Evolutionary conservation across 2,888 invertebrate species (phyloP), one percentile per base, ranked within the genome.

Genomic region (Aphrophora alni): DNA sequence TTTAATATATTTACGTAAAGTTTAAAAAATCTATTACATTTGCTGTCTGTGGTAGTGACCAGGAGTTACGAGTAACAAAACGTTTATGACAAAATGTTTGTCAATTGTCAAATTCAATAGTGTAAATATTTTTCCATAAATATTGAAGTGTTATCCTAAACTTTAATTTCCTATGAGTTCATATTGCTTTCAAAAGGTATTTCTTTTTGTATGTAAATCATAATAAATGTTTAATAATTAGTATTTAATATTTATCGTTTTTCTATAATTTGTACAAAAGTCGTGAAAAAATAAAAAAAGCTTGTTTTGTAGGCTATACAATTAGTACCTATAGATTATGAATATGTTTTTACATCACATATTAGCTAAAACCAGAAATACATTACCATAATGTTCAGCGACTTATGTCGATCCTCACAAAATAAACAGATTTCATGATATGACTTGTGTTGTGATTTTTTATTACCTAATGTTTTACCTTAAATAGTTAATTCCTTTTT

Each of bases 221-320:
- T 79, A 79, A 79, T 79, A 38, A 79, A 79, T 79, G 78, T 79
- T 79, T 74, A 79, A 74, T 59, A 59, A 79, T 33, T 79, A 79
- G 78, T 79, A 59, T 74, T 69, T 79, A 78, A 78, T 78, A 79
- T 79, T 79, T 79, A 79, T 79, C 78, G 14, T 44, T 68, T 79
- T 79, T 79, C 68, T 79, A 79, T 74, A 51, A 79, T 79, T 79
- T 79, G 78, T 79, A 79, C 33, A 74, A 68, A 79, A 44, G 1
- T 21, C 2, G 59, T 59, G 14, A 59, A 59, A 59, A n/a, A 12
- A 59, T 59, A 44, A 21, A 21, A 59, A 59, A n/a, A 59, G 59
- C 59, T 59, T 59, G 59, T n/a, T 59, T 59, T 59, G 59, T 59
- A 59, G 14, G 44, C 21, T 59, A 59, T 21, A 59, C 21, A 8